phyloP scores from a whole-genome alignment of 1,140 invertebrate species.

The Drosophila sechellia region DNA sequence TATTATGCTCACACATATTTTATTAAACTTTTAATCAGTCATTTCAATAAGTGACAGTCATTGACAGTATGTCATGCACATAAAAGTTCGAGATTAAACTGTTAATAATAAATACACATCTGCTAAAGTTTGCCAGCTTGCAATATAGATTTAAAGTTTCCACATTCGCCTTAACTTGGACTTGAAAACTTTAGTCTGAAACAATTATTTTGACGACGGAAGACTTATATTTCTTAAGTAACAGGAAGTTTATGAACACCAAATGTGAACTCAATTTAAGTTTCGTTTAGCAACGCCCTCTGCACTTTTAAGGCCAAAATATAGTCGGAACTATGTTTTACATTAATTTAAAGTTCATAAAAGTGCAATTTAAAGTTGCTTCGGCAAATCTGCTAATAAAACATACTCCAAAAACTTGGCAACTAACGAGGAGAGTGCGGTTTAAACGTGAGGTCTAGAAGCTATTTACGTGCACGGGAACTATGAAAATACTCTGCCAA shows the following conservation, averaged over 20 bases:
- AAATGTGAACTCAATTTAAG: neutral
- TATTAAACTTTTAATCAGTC: neutral
- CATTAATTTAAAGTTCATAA: constrained; percentile 22
- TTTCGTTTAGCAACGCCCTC: neutral
- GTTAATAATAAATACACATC: neutral
- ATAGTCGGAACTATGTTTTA: constrained; percentile 13
- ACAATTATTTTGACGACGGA: neutral
- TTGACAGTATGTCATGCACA: neutral
- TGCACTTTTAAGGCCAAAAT: neutral
- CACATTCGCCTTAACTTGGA: too few species aligned
- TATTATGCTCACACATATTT: neutral
- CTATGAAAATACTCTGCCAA: neutral
- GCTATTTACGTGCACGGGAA: neutral
- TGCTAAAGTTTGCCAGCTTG: neutral
- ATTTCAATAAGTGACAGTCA: neutral
- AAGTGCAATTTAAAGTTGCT: constrained; percentile 20
- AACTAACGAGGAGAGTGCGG: neutral
- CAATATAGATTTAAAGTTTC: too few species aligned
- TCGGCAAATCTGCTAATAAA: constrained; percentile 6
- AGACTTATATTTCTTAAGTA: neutral
- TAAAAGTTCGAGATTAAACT: neutral
- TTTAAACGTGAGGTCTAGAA: constrained; percentile 9
- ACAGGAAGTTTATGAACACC: neutral
- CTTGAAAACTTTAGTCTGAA: too few species aligned
- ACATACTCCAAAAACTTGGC: constrained; percentile 14